A percentile compares a stretch with the other conserved stretches of the same genome.
Evolutionary conservation across 2,113 vertebrate genomes (phyloP).

Genomic region (Bungarus multicinctus): DNA sequence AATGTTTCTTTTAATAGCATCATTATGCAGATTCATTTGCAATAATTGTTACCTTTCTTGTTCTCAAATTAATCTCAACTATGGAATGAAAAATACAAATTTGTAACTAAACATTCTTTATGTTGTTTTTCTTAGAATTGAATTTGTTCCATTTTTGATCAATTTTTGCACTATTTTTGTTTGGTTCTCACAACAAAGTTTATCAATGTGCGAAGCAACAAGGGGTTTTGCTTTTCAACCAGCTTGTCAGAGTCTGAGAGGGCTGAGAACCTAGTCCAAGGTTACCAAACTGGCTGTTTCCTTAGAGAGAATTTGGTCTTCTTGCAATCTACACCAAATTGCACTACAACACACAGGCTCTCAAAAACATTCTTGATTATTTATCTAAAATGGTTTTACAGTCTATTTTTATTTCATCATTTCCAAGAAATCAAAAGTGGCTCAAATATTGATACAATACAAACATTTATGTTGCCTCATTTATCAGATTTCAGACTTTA

Average conservation of each 20-base stretch:
- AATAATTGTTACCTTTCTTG: slow-evolving; percentile 52
- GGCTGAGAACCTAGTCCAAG: background rate
- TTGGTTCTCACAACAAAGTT: background rate
- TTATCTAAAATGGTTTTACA: background rate
- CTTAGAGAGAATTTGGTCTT: background rate
- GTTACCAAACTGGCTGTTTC: background rate
- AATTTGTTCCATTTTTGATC: background rate
- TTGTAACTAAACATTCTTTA: background rate
- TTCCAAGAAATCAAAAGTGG: background rate
- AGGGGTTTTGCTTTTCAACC: background rate
- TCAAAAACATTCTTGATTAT: background rate
- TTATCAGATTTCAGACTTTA: background rate
- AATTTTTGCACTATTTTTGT: background rate
- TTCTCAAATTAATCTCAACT: slow-evolving; percentile 37
- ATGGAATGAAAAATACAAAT: background rate
- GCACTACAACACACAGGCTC: background rate
- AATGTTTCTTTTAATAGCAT: slow-evolving; percentile 39
- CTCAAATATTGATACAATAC: background rate
- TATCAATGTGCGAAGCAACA: background rate
- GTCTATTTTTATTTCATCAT: background rate
- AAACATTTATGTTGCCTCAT: background rate
- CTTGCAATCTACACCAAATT: background rate
- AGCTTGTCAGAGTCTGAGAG: background rate
- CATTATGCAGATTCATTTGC: slow-evolving; percentile 45
- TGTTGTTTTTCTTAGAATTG: background rate